These are phyloP conservation scores for Pangasianodon gigas DNA, from an alignment of 2,113 vertebrate species.

Conservation along the genomic window DNA sequence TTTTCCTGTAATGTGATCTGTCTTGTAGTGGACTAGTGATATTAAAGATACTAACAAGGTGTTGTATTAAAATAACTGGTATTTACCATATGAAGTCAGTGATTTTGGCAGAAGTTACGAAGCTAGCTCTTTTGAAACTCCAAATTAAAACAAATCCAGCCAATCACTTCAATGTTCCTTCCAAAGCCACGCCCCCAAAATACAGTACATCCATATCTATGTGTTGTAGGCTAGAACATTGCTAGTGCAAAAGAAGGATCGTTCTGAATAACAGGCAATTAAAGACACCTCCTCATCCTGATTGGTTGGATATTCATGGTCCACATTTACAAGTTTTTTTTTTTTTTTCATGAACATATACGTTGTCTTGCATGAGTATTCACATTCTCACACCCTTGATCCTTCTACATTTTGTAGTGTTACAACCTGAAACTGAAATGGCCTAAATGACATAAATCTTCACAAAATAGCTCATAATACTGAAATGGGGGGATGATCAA, in stretches of 20 bases:
- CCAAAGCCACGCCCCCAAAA: background rate
- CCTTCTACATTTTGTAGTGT: background rate
- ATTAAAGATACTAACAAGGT: background rate
- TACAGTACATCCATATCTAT: background rate
- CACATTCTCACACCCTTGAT: background rate
- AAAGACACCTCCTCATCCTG: background rate
- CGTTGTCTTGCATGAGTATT: background rate
- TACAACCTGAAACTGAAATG: background rate
- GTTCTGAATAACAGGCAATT: background rate
- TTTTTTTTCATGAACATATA: background rate
- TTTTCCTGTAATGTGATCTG: slow-evolving; percentile 10
- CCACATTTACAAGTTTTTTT: background rate
- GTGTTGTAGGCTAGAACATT: background rate
- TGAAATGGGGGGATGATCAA: background rate
- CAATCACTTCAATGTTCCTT: background rate
- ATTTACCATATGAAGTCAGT: background rate
- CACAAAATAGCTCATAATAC: background rate
- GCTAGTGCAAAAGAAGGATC: background rate
- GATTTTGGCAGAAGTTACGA: background rate
- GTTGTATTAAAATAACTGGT: background rate
- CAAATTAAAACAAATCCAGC: background rate
- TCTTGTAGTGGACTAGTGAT: background rate
- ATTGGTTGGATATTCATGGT: background rate
- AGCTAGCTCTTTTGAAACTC: background rate
- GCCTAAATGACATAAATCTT: background rate